Conservation (phyloP, 2,888 invertebrate species). For the Scrobipalpa atriplicella region DNA sequence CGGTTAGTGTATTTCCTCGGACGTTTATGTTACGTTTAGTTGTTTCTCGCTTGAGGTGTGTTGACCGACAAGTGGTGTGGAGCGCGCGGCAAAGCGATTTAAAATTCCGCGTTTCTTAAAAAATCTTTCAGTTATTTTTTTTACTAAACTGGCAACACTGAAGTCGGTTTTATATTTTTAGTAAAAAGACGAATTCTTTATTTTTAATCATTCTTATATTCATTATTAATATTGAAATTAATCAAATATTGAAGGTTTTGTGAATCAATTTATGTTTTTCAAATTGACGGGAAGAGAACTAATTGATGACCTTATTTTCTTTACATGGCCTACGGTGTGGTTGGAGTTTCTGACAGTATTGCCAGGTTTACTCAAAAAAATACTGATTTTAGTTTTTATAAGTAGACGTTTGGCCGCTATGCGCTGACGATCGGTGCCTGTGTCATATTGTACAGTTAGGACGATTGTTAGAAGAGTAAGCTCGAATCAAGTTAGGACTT, state of each 20-base stretch:
- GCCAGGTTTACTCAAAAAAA: neutral
- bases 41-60: conserved; percentile 48
- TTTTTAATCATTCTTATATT: neutral
- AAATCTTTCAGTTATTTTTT: neutral
- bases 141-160: conserved; percentile 1
- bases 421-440: conserved; percentile 46
- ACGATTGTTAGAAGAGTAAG: conserved; percentile 47
- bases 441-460: conserved; percentile 61
- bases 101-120: neutral
- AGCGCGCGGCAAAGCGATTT: neutral
- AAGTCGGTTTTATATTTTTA: neutral
- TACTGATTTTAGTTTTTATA: neutral
- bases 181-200: neutral
- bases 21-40: conserved; percentile 44
- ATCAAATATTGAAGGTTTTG: conserved; percentile 22
- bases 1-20: conserved; percentile 60
- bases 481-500: conserved; percentile 57
- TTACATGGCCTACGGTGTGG: neutral
- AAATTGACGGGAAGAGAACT: neutral
- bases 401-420: conserved; percentile 1
- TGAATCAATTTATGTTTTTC: neutral
- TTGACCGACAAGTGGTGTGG: conserved; percentile 38
- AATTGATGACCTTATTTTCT: neutral
- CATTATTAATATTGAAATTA: neutral
- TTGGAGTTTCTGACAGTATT: neutral